A percentile compares a stretch with the other conserved stretches of the same genome.
These are phyloP conservation scores for Talpa occidentalis DNA, from an alignment of 2,113 vertebrate genomes.

Conservation along the genomic window DNA sequence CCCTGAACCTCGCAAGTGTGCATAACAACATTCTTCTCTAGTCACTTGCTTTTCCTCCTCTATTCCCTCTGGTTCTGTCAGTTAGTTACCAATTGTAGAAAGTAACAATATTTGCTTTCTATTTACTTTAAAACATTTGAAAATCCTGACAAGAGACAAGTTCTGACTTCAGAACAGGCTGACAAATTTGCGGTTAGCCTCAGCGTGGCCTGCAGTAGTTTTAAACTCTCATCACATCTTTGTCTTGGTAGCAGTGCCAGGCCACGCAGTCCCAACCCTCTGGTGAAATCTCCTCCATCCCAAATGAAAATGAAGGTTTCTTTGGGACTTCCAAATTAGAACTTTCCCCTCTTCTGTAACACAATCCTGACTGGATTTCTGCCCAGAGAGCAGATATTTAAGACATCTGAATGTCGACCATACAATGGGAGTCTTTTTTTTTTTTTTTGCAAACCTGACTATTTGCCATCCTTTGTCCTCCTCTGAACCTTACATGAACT, in stretches of 20 bases:
- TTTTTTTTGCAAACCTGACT: background rate
- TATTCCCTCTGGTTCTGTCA: background rate
- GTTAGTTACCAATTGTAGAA: background rate
- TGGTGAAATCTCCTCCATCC: background rate
- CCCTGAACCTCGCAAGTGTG: rapidly evolving
- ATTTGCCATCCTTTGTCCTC: constrained; percentile 43
- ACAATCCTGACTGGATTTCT: constrained; percentile 21
- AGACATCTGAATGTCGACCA: background rate
- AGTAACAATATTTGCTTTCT: background rate
- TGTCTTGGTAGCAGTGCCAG: background rate
- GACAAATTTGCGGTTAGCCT: rapidly evolving
- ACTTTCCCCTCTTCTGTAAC: background rate
- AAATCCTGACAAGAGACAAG: background rate
- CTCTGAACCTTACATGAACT: background rate
- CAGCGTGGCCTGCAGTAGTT: rapidly evolving
- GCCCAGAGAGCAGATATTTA: constrained; percentile 48
- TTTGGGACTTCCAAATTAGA: background rate
- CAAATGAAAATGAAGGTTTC: background rate
- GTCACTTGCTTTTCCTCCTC: background rate
- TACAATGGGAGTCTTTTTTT: background rate
- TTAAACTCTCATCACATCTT: background rate
- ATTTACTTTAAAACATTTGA: background rate
- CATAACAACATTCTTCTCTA: background rate
- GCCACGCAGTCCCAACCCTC: background rate
- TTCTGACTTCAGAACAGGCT: background rate